A percentile compares a stretch with the other conserved stretches of the same genome.
These are phyloP conservation scores for Drosophila equinoxialis DNA, from an alignment of 1,140 invertebrate genomes.

Conservation along the genomic window DNA sequence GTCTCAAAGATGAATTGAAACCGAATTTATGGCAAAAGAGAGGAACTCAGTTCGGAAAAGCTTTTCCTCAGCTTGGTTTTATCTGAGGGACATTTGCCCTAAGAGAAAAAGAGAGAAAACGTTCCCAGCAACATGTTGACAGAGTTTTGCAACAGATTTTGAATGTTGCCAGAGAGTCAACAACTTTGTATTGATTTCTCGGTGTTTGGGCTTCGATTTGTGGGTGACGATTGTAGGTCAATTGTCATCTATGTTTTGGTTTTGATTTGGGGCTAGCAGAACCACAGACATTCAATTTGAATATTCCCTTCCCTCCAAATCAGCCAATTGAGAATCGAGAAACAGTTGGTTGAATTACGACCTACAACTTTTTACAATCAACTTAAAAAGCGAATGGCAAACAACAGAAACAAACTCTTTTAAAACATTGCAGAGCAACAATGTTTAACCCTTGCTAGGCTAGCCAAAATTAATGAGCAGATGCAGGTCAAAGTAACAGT, in stretches of 20 bases:
- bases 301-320: neutral
- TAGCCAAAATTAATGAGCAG: constrained; percentile 49
- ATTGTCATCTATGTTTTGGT: constrained; percentile 18
- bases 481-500: constrained; percentile 38
- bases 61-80: constrained; percentile 20
- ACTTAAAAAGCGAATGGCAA: neutral
- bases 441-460: constrained; percentile 11
- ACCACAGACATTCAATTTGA: constrained; percentile 26
- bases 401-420: neutral
- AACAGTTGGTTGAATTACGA: constrained; percentile 36
- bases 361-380: neutral
- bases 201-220: constrained; percentile 42
- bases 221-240: constrained; percentile 46
- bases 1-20: neutral
- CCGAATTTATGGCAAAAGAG: constrained; percentile 50
- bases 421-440: neutral
- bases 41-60: constrained; percentile 16
- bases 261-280: constrained; percentile 19
- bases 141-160: constrained; percentile 35
- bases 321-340: constrained; percentile 40
- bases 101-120: neutral
- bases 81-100: constrained; percentile 21
- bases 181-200: constrained; percentile 45
- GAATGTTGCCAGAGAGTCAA: neutral
- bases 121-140: constrained; percentile 31